phyloP scores from a whole-genome alignment of 2,888 invertebrate genomes.

The Agonopterix heracliana region DNA sequence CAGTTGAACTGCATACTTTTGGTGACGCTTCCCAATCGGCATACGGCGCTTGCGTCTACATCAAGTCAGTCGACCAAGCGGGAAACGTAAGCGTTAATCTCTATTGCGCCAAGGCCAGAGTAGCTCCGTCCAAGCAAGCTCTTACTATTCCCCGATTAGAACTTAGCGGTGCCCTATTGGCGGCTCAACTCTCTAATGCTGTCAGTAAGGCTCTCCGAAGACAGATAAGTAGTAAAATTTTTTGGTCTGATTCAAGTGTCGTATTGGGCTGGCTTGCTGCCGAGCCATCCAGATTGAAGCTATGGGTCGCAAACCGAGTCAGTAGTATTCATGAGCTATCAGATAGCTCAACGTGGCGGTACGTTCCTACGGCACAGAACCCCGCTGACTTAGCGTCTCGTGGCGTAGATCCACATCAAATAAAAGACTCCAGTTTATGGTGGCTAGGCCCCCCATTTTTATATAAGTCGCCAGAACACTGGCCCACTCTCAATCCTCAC shows the following conservation, averaged over 20 bases:
- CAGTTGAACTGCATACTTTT: slow-evolving; percentile 23
- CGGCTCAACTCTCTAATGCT: slow-evolving; percentile 3
- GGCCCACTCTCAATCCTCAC: not conserved
- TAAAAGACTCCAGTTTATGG: not conserved
- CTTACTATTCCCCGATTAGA: slow-evolving; percentile 11
- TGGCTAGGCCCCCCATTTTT: not conserved
- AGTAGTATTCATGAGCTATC: slow-evolving; percentile 16
- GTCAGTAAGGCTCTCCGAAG: slow-evolving; percentile 3
- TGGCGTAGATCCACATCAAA: slow-evolving; percentile 8
- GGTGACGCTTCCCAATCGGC: slow-evolving; percentile 23
- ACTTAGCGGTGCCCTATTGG: slow-evolving; percentile 8
- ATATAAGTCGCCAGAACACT: no score
- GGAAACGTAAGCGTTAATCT: slow-evolving; percentile 13
- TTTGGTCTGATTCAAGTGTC: slow-evolving; percentile 1
- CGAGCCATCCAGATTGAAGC: slow-evolving; percentile 14
- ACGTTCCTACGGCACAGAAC: slow-evolving; percentile 18
- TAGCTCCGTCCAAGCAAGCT: slow-evolving; percentile 8
- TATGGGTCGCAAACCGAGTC: slow-evolving; percentile 20
- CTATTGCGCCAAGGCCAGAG: slow-evolving; percentile 7
- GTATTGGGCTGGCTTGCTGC: slow-evolving; percentile 19
- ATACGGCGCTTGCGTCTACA: slow-evolving; percentile 26
- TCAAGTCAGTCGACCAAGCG: slow-evolving; percentile 10
- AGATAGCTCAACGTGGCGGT: slow-evolving; percentile 11
- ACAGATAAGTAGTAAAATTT: not conserved
- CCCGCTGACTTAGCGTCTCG: slow-evolving; percentile 21